Base-by-base conservation (phyloP, 2,797 vertebrate genomes). In the Thripadectes ignobilis region DNA sequence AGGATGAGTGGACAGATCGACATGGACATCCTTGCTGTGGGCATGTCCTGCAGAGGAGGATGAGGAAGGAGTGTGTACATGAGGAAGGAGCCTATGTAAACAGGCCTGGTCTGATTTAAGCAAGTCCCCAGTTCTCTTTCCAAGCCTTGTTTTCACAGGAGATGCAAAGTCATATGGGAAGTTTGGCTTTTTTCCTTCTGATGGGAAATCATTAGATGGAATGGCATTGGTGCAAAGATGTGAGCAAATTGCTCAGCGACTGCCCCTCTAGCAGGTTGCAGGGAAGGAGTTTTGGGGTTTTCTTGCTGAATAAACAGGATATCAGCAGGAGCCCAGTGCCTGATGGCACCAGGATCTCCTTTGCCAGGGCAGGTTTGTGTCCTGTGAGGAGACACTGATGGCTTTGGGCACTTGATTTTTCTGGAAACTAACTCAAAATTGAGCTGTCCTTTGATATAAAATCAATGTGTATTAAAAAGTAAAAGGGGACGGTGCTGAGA, bases 21-120 rank as follows among this genome's bases (percentile, higher is more conserved):
- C 4, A 0, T 0, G 32, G 43, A 1, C 30, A 26, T 32, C 39
- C 2, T 6, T 16, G 34, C 51, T 14, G 22, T 7, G 26, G 58
- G 65, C 0, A 1, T 14, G 62, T 55, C n/a, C 55, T 17, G 3
- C 26, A 2, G n/a, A 9, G 7, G 15, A 27, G 73, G 67, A 6
- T 9, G 77, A 34, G 43, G 43, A 45, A 45, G 43, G 43, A 45
- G 43, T 19, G 43, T 45, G 19, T 10, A 45, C 43, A 45, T 45
- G 22, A 23, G 26, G 78, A 26, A 36, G 34, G 63, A 58, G 22
- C 45, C 32, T 48, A 0, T 6, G 12, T 13, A 10, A 18, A 1
- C 39, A 23, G n/a, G 41, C 30, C 12, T 26, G 9, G 7, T 48
- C 39, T 57, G 39, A 14, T 61, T 34, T 17, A 30, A 80, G 26